Evolutionary conservation across 2,113 vertebrate species (phyloP), one percentile per base, ranked within the genome.

Genomic region (Pygoscelis antarcticus): DNA sequence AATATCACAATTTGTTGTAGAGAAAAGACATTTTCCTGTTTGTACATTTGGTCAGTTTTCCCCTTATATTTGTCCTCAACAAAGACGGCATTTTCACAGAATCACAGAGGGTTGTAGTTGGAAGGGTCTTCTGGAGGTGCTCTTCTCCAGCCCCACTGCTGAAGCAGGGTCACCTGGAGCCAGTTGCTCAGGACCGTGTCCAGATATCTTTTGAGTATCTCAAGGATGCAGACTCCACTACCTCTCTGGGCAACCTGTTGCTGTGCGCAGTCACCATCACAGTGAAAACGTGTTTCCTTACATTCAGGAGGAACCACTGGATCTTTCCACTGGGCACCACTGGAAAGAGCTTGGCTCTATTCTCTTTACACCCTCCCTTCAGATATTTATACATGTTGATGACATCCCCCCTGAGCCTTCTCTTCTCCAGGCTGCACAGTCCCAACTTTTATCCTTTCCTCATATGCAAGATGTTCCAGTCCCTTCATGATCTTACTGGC

Each of bases 221-320:
- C 30, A 6, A 20, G 52, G 15, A 32, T 74, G 16, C 42, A 26
- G 9, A 44, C 7, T 54, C 38, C 71, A 42, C 38, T 23, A 1
- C 11, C 8, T 54, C 32, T 38, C 15, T 74, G 52, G 46, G 51
- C 32, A 82, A 0, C 34, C 29, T 47, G 12, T 51, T 69, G 7
- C 25, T 5, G 7, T 2, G 4, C 0, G 0, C 20, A 15, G 25
- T 75, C 25, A 20, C 38, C 1, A 0, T 23, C 52, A 58, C 26
- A 29, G 25, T 47, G 34, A 40, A 80, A 69, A 47, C 2, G 0
- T 13, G 34, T 46, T 84, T 47, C 20, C 25, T 58, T 30, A 11
- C 0, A 0, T 30, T 34, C 10, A 40, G 65, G 34, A 64, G 29
- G 57, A 70, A 29, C 22, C 42, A 42, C 42, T 42, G 42, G 42